phyloP scores from a whole-genome alignment of 2,888 invertebrate species.

The Notodonta ziczac region DNA sequence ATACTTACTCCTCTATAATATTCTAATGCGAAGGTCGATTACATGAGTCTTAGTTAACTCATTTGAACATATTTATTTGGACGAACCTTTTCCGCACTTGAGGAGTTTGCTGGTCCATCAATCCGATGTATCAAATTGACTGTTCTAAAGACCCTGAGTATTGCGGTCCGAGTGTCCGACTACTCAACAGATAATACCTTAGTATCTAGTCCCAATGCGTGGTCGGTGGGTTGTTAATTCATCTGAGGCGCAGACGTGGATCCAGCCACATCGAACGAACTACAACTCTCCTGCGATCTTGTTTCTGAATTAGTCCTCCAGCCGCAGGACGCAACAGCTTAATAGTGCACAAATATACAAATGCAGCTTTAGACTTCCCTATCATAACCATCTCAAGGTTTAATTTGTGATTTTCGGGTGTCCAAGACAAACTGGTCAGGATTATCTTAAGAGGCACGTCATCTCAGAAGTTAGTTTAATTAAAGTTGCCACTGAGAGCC shows the following conservation, averaged over 20 bases:
- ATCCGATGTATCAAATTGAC: not conserved
- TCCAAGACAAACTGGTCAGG: conserved; percentile 36
- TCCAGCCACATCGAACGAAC: conserved; percentile 30
- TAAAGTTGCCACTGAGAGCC: conserved; percentile 69
- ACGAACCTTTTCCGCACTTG: too few species aligned
- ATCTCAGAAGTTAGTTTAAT: conserved; percentile 78
- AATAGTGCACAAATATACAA: conserved; percentile 43
- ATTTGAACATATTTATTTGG: too few species aligned
- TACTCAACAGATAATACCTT: not conserved
- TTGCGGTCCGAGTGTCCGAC: not conserved
- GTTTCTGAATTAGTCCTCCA: conserved; percentile 57
- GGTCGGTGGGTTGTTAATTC: not conserved
- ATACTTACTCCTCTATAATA: not conserved
- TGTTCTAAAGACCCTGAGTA: not conserved
- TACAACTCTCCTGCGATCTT: conserved; percentile 46
- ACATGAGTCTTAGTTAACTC: too few species aligned
- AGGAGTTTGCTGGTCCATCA: too few species aligned
- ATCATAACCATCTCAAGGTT: conserved; percentile 33
- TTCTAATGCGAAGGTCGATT: not conserved
- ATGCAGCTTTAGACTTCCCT: conserved; percentile 23
- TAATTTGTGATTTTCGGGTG: conserved; percentile 17
- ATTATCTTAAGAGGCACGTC: conserved; percentile 72
- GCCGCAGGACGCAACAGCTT: conserved; percentile 67
- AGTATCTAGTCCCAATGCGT: not conserved
- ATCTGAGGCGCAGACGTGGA: not conserved